These are phyloP conservation scores for Apus apus DNA, from an alignment of 2,113 vertebrate species.

Conservation along the genomic window DNA sequence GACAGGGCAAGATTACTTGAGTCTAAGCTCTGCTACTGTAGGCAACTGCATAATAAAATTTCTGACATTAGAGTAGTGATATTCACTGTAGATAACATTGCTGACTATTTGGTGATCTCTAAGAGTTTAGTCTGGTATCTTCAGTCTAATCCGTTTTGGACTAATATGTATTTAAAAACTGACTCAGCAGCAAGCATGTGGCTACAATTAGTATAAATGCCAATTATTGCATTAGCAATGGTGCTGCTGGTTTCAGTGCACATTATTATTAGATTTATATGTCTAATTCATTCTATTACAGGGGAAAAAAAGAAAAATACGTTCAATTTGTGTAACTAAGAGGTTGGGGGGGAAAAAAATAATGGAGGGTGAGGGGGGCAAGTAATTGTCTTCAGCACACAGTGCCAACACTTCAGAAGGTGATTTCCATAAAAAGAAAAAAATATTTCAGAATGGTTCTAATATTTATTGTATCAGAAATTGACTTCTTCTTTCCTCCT, in stretches of 20 bases:
- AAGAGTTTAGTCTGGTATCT: not conserved
- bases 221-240: not conserved
- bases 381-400: not conserved
- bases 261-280: not conserved
- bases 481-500: not conserved
- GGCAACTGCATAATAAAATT: not conserved
- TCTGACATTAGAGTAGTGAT: not conserved
- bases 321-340: not conserved
- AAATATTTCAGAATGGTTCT: not conserved
- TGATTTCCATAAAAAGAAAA: not conserved
- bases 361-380: fast-evolving
- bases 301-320: not conserved
- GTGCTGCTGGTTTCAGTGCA: not conserved
- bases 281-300: not conserved
- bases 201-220: not conserved
- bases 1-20: not conserved
- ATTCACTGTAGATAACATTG: not conserved
- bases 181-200: not conserved
- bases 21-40: not conserved
- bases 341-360: not conserved
- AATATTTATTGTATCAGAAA: not conserved
- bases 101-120: not conserved
- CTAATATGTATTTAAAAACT: not conserved
- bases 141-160: not conserved
- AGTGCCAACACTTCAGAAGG: not conserved